Base-by-base conservation (phyloP, 2,113 vertebrate genomes). In the Protobothrops flavoviridis region DNA sequence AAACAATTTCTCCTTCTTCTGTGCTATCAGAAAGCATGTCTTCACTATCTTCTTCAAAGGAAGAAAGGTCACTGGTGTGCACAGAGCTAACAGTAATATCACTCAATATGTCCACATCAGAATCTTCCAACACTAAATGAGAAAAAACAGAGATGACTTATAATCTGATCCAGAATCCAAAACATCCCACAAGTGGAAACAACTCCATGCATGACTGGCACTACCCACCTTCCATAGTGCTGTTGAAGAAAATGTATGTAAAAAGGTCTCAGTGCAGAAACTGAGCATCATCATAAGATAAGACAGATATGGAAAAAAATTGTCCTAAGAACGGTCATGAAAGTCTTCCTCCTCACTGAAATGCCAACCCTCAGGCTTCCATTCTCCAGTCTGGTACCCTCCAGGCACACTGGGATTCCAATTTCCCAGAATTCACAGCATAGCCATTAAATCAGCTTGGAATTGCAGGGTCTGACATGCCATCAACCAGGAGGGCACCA, bases 31-130 rank as follows among this genome's bases (percentile, higher is more conserved):
- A 99, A 94, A 95, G 92, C 1, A 97, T 96, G 93, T 98, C 99
- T 45, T 99, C 99, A 0, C 98, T 99, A 91, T 99, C 98, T 92
- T 98, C 99, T 95, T 99, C 99, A 94, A 99, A 99, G 11, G 99
- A 99, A 0, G 99, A 99, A 94, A 99, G 98, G 95, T 99, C 99
- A 93, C 99, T 99, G 94, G 99, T 99, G 96, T 99, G 99, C 95
- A 99, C 99, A 0, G 99, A 99, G 96, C 99, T 99, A 94, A 99
- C 99, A 0, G 99, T 99, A 97, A 99, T 99, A 97, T 99, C 99
- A 53, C 99, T 99, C 94, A 99, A 98, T 39, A 98, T 98, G 45
- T 99, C 99, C 91, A 98, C 95, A 94, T 99, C 99, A 0, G 99
- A 99, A 96, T 99, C 99, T 93, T 99, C 95, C 90, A 98, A 94